Conservation (phyloP, 2,113 vertebrate genomes). For the Phrynocephalus versicolor region DNA sequence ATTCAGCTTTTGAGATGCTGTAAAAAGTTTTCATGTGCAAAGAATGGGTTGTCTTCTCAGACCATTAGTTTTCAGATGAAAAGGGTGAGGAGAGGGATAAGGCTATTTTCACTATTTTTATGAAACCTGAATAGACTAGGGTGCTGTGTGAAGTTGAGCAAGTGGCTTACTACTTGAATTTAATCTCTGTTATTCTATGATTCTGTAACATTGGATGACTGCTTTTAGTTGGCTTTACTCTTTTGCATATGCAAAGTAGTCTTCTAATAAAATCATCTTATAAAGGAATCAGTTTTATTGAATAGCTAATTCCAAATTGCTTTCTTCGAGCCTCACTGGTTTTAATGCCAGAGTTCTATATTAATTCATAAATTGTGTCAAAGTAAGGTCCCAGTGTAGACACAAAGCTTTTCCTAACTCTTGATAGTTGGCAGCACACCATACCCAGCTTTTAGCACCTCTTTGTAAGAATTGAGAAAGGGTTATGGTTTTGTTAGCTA, state of each 20-base stretch:
- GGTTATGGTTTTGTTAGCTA: background rate
- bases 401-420: background rate
- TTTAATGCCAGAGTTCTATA: background rate
- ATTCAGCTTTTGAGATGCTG: no score
- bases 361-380: background rate
- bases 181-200: background rate
- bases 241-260: background rate
- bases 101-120: no score
- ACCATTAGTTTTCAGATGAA: no score
- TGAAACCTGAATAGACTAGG: no score
- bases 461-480: background rate
- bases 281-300: background rate
- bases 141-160: background rate
- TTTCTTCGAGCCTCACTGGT: background rate
- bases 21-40: no score
- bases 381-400: background rate
- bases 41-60: no score
- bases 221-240: background rate
- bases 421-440: background rate
- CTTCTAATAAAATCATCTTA: background rate
- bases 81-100: no score
- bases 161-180: background rate
- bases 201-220: background rate
- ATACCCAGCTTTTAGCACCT: background rate
- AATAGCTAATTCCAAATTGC: background rate